Evolutionary conservation across 1,140 invertebrate genomes (phyloP), one percentile per base, ranked within the genome.

Genomic region (Holcopasites calliopsidis): DNA sequence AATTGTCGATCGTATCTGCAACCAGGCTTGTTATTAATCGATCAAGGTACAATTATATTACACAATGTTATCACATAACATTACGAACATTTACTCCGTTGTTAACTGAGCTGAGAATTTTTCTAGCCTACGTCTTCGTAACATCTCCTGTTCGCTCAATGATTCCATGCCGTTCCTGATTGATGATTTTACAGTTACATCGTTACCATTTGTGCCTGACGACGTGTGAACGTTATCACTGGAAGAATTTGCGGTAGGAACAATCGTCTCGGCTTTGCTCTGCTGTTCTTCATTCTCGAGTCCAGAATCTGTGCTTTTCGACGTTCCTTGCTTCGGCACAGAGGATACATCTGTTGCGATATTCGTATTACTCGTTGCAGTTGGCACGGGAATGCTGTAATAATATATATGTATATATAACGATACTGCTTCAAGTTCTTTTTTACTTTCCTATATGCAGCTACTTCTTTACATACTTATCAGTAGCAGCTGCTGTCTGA

Each of bases 101-200:
- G 72, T 40, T 18, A 62, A 52, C 21, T 66, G 74, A 60, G 73
- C 44, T 55, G 86, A 76, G 85, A 95, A 96, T 91, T 95, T 95
- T 88, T 95, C 93, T 90, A 96, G 91, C 87, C 95, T 93, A 88
- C 95, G 92, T 91, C 94, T 93, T 89, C 95, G 93, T 42, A 96
- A 54, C 66, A 89, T 89, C 62, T 91, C 90, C 55, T 91, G 90
- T 83, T 95, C 94, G 52, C 84, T 89, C 4, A 80, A 82, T 38
- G 82, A 72, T 64, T 89, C 86, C 2, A 75, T 61, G 7, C 66
- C 78, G 23, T 38, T 77, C 60, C 76, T 84, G 33, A 84, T 83
- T 10, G 85, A 86, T 21, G 83, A 57, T 62, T 84, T 77, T 10
- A 86, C 42, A 11, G 58, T 76, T 18, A 78, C 55, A 16, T 84